Conservation (phyloP, 2,888 invertebrate genomes). For the Leptothorax acervorum region DNA sequence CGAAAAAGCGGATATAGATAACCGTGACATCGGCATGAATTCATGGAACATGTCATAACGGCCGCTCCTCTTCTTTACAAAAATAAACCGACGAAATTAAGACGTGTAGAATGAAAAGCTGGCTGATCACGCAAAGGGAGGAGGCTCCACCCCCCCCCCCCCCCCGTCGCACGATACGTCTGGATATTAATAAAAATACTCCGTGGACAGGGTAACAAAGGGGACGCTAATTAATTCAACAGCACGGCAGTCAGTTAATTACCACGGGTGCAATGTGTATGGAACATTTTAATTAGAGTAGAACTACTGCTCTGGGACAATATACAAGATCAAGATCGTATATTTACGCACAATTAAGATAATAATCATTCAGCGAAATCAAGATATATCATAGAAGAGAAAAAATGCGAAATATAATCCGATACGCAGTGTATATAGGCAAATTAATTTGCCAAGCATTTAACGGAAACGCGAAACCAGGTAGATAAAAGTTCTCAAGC, state of each 20-base stretch:
- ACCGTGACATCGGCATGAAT: slow-evolving; percentile 48
- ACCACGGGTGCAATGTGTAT: not conserved
- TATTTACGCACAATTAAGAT: not conserved
- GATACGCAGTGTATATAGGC: not conserved
- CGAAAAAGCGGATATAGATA: slow-evolving; percentile 3
- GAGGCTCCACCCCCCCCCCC: slow-evolving; percentile 20
- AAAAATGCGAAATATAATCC: not conserved
- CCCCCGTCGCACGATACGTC: slow-evolving; percentile 26
- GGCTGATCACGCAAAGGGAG: slow-evolving; percentile 52
- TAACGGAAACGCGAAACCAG: not conserved
- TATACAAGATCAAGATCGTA: not conserved
- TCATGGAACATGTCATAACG: slow-evolving; percentile 47
- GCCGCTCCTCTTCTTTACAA: slow-evolving; percentile 60
- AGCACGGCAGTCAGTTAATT: not conserved
- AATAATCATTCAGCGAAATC: slow-evolving; percentile 14
- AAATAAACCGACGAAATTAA: slow-evolving; percentile 69
- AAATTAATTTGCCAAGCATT: slow-evolving; percentile 3
- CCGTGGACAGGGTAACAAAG: not conserved
- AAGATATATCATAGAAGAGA: not conserved
- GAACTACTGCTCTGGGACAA: not conserved
- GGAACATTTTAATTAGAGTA: slow-evolving; percentile 15
- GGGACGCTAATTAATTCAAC: slow-evolving; percentile 20
- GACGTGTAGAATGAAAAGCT: slow-evolving; percentile 66
- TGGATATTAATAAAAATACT: slow-evolving; percentile 41
- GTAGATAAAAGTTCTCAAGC: not conserved